These are phyloP conservation scores for Rhea pennata DNA, from an alignment of 2,113 vertebrate genomes.

Conservation along the genomic window DNA sequence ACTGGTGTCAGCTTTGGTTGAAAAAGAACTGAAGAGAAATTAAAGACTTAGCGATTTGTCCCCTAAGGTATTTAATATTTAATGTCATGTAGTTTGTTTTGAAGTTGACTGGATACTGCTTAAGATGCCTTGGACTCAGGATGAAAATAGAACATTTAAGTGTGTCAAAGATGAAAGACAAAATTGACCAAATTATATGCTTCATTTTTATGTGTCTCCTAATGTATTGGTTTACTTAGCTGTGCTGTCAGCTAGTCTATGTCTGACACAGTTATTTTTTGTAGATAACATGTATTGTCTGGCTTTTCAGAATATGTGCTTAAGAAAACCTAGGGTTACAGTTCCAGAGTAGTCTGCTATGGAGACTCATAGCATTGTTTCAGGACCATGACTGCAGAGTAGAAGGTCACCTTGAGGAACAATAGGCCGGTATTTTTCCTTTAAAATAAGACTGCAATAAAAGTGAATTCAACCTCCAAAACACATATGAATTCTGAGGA, in stretches of 20 bases:
- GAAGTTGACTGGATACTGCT: neutral
- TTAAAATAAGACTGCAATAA: neutral
- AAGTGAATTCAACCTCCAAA: neutral
- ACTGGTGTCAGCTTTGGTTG: neutral
- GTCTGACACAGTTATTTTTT: neutral
- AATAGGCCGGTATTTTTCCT: neutral
- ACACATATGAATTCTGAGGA: neutral
- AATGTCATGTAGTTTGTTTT: slow-evolving; percentile 15
- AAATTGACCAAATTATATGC: neutral
- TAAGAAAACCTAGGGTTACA: neutral
- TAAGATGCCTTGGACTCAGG: neutral
- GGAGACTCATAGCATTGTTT: neutral
- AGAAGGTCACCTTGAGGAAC: neutral
- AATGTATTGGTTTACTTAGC: neutral
- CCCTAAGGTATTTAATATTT: slow-evolving; percentile 30
- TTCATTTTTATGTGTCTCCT: neutral
- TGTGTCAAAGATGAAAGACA: neutral
- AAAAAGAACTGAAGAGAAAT: neutral
- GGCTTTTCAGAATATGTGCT: neutral
- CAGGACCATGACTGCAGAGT: neutral
- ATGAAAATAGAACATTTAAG: slow-evolving; percentile 30
- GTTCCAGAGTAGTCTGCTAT: neutral
- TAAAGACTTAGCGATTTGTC: neutral
- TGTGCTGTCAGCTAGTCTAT: neutral
- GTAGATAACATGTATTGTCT: neutral